Base-by-base conservation (phyloP, 2,113 vertebrate species). In the Phainopepla nitens region DNA sequence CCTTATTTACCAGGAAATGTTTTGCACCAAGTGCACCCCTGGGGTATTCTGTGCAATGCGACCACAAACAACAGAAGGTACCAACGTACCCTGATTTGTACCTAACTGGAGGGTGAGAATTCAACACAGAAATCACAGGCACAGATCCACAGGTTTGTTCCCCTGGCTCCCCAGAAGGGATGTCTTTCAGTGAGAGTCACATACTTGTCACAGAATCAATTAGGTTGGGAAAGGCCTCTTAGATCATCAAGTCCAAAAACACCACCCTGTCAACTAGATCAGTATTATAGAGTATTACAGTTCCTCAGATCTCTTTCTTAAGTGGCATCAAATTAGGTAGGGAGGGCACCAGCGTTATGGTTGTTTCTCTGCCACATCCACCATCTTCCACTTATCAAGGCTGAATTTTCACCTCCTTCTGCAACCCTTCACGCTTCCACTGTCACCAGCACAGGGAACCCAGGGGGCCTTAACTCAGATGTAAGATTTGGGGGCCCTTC, bases 1-100 rank as follows among this genome's bases (percentile, higher is more conserved):
- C 27, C 41, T 47, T 69, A 14, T 25, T 54, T 8, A 35, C 4
- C 41, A 69, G 42, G 61, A 73, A 81, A 44, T 39, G 8, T 11
- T 50, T 19, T 65, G 33, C 51, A 44, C 5, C 19, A 53, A 25
- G 22, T 21, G 10, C 28, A 27, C 41, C 7, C 35, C 21, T 1
- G 0, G 28, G 27, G 6, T 13, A 35, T 25, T 27, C 54, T 0
- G 7, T 11, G 28, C 29, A 53, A 41, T 5, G 4, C 0, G 2
- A 54, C 41, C 29, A 36, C 56, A 62, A 61, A 69, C 29, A 61
- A 35, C 4, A 7, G 47, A 56, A 61, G 15, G 51, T 17, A 58
- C 13, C 24, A 23, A 66, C 66, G 33, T 41, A 19, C 24, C 24
- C 57, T 31, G 24, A 39, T 25, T 45, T 18, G 7, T 33, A 45